These are phyloP conservation scores for Parasteatoda tepidariorum DNA, from an alignment of 1,140 invertebrate genomes.

Conservation along the genomic window DNA sequence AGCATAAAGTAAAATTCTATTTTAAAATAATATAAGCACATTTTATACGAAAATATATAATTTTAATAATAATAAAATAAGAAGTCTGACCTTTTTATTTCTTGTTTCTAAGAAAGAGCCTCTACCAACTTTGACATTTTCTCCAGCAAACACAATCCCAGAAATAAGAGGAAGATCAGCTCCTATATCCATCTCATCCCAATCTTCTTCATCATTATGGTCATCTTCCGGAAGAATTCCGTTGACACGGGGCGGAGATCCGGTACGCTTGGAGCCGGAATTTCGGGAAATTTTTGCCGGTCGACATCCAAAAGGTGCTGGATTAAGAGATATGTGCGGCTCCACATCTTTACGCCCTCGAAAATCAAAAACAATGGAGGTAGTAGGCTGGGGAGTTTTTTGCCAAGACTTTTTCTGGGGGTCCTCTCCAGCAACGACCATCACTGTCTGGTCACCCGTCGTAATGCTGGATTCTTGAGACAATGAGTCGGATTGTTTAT, in stretches of 20 bases:
- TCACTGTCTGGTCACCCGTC: constrained; percentile 7
- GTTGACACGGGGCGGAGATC: constrained; percentile 43
- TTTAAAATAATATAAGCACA: not conserved
- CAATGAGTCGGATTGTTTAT: constrained; percentile 49
- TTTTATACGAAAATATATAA: not conserved
- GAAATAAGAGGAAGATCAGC: constrained; percentile 68
- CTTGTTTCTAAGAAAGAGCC: constrained; percentile 79
- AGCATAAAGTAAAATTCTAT: no score
- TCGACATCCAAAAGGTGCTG: constrained; percentile 60
- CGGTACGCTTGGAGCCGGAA: constrained; percentile 8
- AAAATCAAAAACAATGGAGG: constrained; percentile 63
- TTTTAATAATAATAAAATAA: no score
- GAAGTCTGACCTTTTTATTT: constrained; percentile 74
- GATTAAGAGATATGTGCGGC: constrained; percentile 61
- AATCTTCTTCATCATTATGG: constrained; percentile 64
- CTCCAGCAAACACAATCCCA: constrained; percentile 85
- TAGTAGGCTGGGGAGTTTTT: constrained; percentile 38
- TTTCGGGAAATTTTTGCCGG: constrained; percentile 37
- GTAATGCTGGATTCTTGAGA: constrained; percentile 28
- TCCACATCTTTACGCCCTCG: constrained; percentile 63
- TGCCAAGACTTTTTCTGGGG: constrained; percentile 40
- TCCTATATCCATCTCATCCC: constrained; percentile 70
- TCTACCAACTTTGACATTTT: constrained; percentile 89
- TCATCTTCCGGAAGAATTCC: not conserved
- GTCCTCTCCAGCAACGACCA: constrained; percentile 21